Evolutionary conservation across 2,888 invertebrate genomes (phyloP).

Genomic region (Rutpela maculata): DNA sequence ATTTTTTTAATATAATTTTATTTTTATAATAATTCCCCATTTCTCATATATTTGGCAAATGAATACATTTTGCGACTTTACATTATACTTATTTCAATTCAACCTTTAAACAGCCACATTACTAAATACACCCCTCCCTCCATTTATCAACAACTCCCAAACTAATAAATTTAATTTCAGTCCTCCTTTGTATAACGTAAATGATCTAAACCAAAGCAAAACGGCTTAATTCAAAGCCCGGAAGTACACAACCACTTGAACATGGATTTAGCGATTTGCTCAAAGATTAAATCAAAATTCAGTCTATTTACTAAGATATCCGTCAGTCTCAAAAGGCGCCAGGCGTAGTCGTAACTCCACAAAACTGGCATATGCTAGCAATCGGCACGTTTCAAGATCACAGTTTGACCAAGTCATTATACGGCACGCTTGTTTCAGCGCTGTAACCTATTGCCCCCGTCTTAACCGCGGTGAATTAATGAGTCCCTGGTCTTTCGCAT

Average conservation of each 20-base stretch:
- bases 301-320: not conserved
- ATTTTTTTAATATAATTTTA: too few species aligned
- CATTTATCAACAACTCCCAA: not conserved
- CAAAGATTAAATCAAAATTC: not conserved
- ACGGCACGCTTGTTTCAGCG: conserved; percentile 48
- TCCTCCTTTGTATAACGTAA: not conserved
- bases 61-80: too few species aligned
- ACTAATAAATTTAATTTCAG: not conserved
- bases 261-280: not conserved
- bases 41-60: too few species aligned
- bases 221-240: not conserved
- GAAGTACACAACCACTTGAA: not conserved
- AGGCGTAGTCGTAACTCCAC: not conserved
- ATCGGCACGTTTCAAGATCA: conserved; percentile 63
- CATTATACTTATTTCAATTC: too few species aligned
- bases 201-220: not conserved
- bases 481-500: conserved; percentile 62
- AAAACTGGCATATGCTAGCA: conserved; percentile 48
- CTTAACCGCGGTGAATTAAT: conserved; percentile 65
- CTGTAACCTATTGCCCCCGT: conserved; percentile 57
- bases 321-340: not conserved
- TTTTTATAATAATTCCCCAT: too few species aligned
- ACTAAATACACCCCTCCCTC: not conserved
- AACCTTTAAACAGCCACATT: too few species aligned
- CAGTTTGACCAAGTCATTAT: conserved; percentile 65